Conservation (phyloP, 2,113 vertebrate species). For the Pipra filicauda region DNA sequence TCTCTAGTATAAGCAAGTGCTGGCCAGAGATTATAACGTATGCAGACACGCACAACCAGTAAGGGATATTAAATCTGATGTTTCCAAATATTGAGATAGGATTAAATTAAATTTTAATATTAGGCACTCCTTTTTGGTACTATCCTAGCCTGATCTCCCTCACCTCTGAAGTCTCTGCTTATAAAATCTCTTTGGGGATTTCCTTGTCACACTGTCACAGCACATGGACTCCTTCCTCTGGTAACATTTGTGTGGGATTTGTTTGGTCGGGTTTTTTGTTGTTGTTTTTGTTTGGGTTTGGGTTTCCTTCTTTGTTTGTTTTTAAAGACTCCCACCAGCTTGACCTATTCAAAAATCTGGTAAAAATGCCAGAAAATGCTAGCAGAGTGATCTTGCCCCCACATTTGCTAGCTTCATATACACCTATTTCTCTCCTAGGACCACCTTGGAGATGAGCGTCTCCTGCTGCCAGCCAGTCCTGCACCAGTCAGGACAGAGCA, state of each 20-base stretch:
- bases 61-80: background rate
- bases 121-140: background rate
- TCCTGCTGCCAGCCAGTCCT: background rate
- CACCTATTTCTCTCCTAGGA: background rate
- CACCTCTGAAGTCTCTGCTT: background rate
- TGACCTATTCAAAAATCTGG: background rate
- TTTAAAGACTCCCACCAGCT: background rate
- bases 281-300: background rate
- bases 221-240: background rate
- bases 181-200: background rate
- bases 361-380: background rate
- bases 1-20: background rate
- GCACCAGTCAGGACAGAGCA: background rate
- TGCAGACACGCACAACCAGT: background rate
- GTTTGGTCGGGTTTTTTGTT: background rate
- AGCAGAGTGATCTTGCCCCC: background rate
- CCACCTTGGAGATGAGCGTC: background rate
- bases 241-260: background rate
- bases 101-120: background rate
- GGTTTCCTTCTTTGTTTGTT: background rate
- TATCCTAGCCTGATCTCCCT: background rate
- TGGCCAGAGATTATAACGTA: background rate
- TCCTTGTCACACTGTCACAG: background rate
- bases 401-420: background rate
- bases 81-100: background rate